Base-by-base conservation (phyloP, 2,113 vertebrate species). In the Benitochromis conjunctus region DNA sequence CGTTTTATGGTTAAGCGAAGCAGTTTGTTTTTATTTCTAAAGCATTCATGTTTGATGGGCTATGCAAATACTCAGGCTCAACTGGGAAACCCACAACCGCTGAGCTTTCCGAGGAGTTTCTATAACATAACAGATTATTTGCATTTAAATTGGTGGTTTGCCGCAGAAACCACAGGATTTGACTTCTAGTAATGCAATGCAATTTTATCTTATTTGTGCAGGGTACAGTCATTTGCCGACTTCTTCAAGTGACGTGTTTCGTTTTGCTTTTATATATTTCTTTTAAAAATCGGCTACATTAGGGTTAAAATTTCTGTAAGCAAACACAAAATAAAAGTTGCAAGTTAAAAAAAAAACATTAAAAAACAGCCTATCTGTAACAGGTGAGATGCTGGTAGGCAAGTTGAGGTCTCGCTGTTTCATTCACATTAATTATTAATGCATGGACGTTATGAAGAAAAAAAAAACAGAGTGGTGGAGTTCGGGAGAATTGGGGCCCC, bases 361-460 rank as follows among this genome's bases (percentile, higher is more conserved):
- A 0, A 4, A 64, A 34, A 79, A 58, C 36, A 48, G 10, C 14
- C 18, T 36, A 3, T 84, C 69, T 80, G 86, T 87, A 96, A 96
- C 95, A 96, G 95, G 94, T 96, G 96, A 89, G 92, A 94, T 87
- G 80, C 93, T 87, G 93, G 36, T 74, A 29, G 43, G 54, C 66
- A 86, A 90, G 90, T 83, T 86, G 92, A 91, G 86, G 92, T 94
- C 93, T 94, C 94, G 92, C 76, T 43, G 88, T 95, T 96, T 91
- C 94, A 92, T 38, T 8, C 69, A 88, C 93, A 96, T 96, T 91
- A 95, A 97, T 96, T 95, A 96, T 97, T 96, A 84, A 96, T 18
- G 38, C 81, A 19, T 21, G 57, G 93, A 90, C 91, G 92, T 96
- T 96, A 91, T 95, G 26, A 26, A 95, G 92, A 89, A 9, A 57